Conservation (phyloP, 2,113 vertebrate genomes). For the Passerina amoena region DNA sequence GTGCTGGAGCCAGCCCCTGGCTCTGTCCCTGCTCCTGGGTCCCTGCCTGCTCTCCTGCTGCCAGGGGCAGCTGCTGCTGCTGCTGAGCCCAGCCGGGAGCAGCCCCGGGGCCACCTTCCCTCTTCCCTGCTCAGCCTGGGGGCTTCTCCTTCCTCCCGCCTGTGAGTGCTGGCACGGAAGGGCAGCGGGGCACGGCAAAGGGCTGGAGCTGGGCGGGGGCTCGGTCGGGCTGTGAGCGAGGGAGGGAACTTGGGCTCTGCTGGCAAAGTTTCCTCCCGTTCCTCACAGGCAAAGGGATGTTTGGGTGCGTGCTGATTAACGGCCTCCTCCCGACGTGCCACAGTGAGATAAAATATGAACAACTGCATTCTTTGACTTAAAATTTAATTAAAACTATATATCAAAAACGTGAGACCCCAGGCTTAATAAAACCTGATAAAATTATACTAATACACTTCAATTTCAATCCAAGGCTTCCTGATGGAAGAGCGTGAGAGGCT, state of each 20-base stretch:
- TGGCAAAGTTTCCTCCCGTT: neutral
- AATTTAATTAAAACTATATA: conserved; percentile 75
- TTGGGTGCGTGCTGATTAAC: conserved; percentile 31
- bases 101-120: neutral
- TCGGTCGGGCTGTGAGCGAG: accelerated
- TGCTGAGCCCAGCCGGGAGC: neutral
- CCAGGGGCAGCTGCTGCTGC: neutral
- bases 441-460: conserved; percentile 65
- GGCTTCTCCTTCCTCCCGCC: neutral
- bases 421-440: conserved; percentile 66
- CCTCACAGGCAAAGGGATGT: neutral
- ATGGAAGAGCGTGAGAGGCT: conserved; percentile 16
- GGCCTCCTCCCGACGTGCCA: conserved; percentile 10
- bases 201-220: neutral
- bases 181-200: accelerated
- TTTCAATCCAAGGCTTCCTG: conserved; percentile 60
- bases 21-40: neutral
- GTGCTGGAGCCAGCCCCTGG: neutral
- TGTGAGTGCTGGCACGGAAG: accelerated
- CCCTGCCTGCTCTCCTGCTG: neutral
- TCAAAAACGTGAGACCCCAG: conserved; percentile 60
- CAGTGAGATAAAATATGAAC: conserved; percentile 55
- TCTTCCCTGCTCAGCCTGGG: accelerated
- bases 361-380: conserved; percentile 62
- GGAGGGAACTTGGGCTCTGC: neutral